Evolutionary conservation across 2,113 vertebrate genomes (phyloP).

Genomic region (Lampris megalopsis): DNA sequence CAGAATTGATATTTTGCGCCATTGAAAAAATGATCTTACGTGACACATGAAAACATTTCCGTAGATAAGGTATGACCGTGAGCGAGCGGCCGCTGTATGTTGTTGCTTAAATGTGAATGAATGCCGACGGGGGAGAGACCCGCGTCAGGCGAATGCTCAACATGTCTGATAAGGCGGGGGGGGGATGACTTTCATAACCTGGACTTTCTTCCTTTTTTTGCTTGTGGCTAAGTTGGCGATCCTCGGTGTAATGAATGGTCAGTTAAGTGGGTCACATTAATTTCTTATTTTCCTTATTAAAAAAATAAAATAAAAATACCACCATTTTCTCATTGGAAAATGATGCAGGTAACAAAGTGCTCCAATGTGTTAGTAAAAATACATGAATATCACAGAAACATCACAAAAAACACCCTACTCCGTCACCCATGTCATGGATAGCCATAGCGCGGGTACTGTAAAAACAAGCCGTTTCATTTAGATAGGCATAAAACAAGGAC

Average conservation of each 20-base stretch:
- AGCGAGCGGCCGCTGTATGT: slow-evolving; percentile 44
- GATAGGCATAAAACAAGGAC: slow-evolving; percentile 48
- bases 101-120: slow-evolving; percentile 58
- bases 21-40: slow-evolving; percentile 58
- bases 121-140: slow-evolving; percentile 16
- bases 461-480: slow-evolving; percentile 25
- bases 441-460: not conserved
- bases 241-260: too few species aligned
- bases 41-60: slow-evolving; percentile 54
- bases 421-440: slow-evolving; percentile 22
- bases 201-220: not conserved
- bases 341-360: slow-evolving; percentile 5
- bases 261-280: too few species aligned
- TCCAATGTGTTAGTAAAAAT: slow-evolving; percentile 34
- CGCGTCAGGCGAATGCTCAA: slow-evolving; percentile 23
- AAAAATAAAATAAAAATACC: not conserved
- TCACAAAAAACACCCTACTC: slow-evolving; percentile 4
- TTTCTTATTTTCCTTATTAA: too few species aligned
- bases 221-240: too few species aligned
- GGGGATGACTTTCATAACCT: slow-evolving; percentile 30
- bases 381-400: slow-evolving; percentile 18
- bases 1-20: slow-evolving; percentile 56
- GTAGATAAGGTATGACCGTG: slow-evolving; percentile 34
- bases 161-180: slow-evolving; percentile 36
- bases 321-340: slow-evolving; percentile 31